phyloP scores from a whole-genome alignment of 2,797 vertebrate genomes.

The Micropoecilia bifurca region DNA sequence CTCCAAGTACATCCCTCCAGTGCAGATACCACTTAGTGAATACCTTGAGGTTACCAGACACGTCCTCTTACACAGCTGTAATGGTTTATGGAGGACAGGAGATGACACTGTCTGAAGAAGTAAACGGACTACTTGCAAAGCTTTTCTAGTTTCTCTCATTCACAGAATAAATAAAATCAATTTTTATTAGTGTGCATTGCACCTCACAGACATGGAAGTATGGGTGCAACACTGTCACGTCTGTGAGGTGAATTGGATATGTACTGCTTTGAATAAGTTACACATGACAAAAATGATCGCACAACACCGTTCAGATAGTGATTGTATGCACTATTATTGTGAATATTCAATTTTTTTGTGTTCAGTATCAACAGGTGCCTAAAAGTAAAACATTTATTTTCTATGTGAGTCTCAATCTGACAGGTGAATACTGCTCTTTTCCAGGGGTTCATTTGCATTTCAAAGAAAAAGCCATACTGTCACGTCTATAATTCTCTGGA shows the following conservation, averaged over 20 bases:
- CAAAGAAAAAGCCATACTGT: not conserved
- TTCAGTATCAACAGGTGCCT: not conserved
- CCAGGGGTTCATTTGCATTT: not conserved
- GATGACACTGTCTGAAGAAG: slow-evolving; percentile 24
- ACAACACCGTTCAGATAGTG: not conserved
- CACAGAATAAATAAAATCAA: not conserved
- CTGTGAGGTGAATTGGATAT: not conserved
- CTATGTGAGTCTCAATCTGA: not conserved
- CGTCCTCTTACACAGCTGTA: slow-evolving; percentile 46
- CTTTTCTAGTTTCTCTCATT: not conserved
- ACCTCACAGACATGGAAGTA: too few relatives aligned
- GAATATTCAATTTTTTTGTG: not conserved
- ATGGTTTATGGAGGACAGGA: slow-evolving; percentile 40
- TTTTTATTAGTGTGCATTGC: not conserved
- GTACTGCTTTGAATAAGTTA: not conserved
- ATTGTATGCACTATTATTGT: not conserved
- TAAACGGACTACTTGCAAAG: slow-evolving; percentile 17
- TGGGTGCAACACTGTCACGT: not conserved
- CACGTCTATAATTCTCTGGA: not conserved
- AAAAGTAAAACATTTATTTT: not conserved
- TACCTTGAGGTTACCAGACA: slow-evolving; percentile 63
- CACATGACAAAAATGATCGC: not conserved
- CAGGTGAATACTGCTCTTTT: not conserved
- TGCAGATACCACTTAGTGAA: slow-evolving; percentile 66
- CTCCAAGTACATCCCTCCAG: slow-evolving; percentile 50